Evolutionary conservation across 2,797 vertebrate genomes (phyloP).

Genomic region (Monodelphis domestica): DNA sequence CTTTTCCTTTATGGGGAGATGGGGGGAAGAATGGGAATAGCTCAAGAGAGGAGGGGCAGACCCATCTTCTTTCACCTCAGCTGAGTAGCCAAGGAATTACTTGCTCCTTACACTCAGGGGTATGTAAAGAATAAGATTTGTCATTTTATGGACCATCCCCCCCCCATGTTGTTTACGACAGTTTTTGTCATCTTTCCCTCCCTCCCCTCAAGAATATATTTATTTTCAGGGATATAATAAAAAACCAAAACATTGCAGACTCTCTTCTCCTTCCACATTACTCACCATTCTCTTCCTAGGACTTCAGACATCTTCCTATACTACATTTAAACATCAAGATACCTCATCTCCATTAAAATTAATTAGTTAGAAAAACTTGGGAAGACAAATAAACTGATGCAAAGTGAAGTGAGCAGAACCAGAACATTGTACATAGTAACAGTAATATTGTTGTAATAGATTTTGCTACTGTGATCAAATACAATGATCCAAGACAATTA

Average conservation of each 20-base stretch:
- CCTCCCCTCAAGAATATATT: background rate
- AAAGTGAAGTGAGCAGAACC: background rate
- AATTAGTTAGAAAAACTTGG: background rate
- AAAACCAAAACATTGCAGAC: constrained; percentile 14
- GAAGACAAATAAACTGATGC: background rate
- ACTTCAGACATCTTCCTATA: background rate
- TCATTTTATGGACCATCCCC: constrained; percentile 20
- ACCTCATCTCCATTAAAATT: background rate
- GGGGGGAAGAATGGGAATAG: no score
- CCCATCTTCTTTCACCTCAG: constrained; percentile 15
- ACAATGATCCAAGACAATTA: no score
- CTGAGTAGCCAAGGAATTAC: constrained; percentile 60
- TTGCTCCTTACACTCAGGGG: constrained; percentile 84
- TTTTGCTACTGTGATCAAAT: background rate
- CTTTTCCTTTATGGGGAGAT: background rate
- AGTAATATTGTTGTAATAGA: background rate
- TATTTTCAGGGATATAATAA: background rate
- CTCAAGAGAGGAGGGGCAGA: background rate
- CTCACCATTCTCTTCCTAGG: background rate
- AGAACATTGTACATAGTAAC: background rate
- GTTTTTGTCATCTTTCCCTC: constrained; percentile 52
- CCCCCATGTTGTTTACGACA: background rate
- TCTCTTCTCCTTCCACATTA: background rate
- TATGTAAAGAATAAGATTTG: constrained; percentile 79
- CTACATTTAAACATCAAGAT: background rate